Percentiles rank a stretch among this genome's conserved stretches.
These are phyloP conservation scores for Ethmia dodecea DNA, from an alignment of 2,888 invertebrate genomes.

Conservation along the genomic window DNA sequence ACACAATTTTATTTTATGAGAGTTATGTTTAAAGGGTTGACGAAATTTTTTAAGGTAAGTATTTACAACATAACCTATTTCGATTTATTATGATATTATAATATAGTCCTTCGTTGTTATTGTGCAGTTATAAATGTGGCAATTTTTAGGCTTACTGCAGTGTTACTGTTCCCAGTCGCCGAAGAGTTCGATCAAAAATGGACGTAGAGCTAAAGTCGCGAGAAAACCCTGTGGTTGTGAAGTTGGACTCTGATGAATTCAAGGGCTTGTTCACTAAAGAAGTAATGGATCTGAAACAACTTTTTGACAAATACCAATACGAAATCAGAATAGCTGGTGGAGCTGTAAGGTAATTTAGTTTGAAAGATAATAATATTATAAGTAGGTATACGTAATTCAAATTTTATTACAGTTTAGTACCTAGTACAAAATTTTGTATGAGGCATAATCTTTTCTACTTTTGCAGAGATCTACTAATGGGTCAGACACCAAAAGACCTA, in stretches of 20 bases:
- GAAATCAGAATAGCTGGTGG: slow-evolving; percentile 98
- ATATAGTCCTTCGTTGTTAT: no score
- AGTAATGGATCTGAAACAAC: slow-evolving; percentile 80
- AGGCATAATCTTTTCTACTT: no score
- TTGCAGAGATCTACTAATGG: slow-evolving; percentile 86
- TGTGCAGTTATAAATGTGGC: no score
- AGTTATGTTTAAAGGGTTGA: slow-evolving; percentile 27
- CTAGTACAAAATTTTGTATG: no score
- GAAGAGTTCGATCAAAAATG: slow-evolving; percentile 37
- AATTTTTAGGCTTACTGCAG: slow-evolving; percentile 27
- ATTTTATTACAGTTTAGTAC: no score
- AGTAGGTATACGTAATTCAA: no score
- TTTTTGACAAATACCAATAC: slow-evolving; percentile 89
- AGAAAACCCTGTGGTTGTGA: slow-evolving; percentile 82
- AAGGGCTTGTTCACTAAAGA: slow-evolving; percentile 89
- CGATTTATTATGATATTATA: no score
- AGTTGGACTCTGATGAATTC: slow-evolving; percentile 85
- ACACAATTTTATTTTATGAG: neutral
- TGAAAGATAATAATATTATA: no score
- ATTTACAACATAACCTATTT: slow-evolving; percentile 2
- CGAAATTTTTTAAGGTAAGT: slow-evolving; percentile 19
- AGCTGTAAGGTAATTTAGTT: slow-evolving; percentile 92
- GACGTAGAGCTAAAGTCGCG: slow-evolving; percentile 57
- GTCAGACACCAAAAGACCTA: slow-evolving; percentile 89
- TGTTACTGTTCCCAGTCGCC: slow-evolving; percentile 20